Evolutionary conservation across 2,888 invertebrate genomes (phyloP).

Genomic region (Rhorus exstirpatorius): DNA sequence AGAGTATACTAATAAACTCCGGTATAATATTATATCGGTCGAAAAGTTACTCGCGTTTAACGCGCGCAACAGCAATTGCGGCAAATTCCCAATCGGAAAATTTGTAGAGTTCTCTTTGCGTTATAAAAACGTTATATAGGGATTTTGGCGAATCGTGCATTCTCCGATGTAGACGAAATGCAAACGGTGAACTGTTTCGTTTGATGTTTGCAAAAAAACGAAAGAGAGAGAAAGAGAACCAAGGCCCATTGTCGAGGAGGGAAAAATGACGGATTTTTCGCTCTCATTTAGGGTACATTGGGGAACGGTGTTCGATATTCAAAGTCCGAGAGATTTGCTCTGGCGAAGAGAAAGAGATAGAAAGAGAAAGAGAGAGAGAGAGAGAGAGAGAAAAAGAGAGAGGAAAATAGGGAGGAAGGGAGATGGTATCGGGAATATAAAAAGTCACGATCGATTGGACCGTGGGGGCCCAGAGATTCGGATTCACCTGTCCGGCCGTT

Average conservation of each 20-base stretch:
- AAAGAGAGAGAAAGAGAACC: neutral
- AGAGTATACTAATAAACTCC: constrained; percentile 32
- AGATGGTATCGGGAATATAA: constrained; percentile 62
- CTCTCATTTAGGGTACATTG: constrained; percentile 15
- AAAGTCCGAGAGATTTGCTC: neutral
- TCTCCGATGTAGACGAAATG: neutral
- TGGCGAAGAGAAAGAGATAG: neutral
- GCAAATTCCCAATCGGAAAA: neutral
- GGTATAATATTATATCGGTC: constrained; percentile 21
- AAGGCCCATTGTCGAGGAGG: neutral
- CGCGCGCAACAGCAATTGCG: constrained; percentile 17
- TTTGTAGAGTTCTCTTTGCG: neutral
- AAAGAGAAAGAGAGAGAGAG: constrained; percentile 8
- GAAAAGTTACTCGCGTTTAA: constrained; percentile 27
- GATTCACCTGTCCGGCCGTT: constrained; percentile 74
- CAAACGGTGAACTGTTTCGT: neutral
- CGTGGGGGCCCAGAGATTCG: constrained; percentile 54
- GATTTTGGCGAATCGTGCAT: neutral
- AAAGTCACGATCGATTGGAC: constrained; percentile 65
- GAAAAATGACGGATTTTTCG: constrained; percentile 8
- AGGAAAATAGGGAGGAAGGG: neutral
- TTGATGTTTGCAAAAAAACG: neutral
- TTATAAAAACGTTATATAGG: neutral
- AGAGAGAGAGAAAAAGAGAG: constrained; percentile 28
- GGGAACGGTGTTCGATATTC: constrained; percentile 12